Conservation (phyloP, 2,888 invertebrate species). For the Entomobrya multifasciata region DNA sequence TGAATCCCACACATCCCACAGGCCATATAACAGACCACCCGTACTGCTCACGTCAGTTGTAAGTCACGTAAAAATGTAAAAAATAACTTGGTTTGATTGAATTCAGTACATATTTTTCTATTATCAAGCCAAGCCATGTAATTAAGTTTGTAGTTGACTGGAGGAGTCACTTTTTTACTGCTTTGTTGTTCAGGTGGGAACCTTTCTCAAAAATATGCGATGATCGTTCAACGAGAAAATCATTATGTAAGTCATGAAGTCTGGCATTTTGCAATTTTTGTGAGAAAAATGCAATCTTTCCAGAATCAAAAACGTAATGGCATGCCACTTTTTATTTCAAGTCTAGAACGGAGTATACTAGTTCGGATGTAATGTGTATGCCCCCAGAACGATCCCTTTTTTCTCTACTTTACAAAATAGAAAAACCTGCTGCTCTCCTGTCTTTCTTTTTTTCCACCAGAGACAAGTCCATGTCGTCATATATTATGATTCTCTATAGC, state of each 20-base stretch:
- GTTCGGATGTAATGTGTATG: conserved; percentile 2
- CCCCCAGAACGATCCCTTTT: conserved; percentile 16
- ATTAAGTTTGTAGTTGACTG: too few species aligned
- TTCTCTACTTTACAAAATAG: not conserved
- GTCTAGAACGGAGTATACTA: too few species aligned
- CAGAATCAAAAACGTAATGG: conserved; percentile 44
- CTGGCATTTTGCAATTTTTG: conserved; percentile 59
- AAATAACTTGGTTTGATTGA: not conserved
- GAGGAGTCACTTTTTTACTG: too few species aligned
- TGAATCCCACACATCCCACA: not conserved
- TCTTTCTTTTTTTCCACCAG: not conserved
- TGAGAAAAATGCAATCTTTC: conserved; percentile 42
- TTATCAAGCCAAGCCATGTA: conserved; percentile 12
- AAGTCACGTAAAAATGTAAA: too few species aligned
- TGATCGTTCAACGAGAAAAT: conserved; percentile 53
- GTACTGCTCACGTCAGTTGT: too few species aligned
- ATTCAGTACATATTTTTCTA: not conserved
- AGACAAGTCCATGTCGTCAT: not conserved
- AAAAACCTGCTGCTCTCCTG: not conserved
- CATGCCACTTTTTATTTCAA: conserved; percentile 42
- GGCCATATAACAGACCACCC: too few species aligned
- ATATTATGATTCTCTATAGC: conserved; percentile 20
- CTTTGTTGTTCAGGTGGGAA: not conserved
- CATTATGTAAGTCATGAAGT: conserved; percentile 55
- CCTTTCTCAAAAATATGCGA: not conserved